Evolutionary conservation across 2,113 vertebrate species (phyloP).

Genomic region (Cariama cristata): DNA sequence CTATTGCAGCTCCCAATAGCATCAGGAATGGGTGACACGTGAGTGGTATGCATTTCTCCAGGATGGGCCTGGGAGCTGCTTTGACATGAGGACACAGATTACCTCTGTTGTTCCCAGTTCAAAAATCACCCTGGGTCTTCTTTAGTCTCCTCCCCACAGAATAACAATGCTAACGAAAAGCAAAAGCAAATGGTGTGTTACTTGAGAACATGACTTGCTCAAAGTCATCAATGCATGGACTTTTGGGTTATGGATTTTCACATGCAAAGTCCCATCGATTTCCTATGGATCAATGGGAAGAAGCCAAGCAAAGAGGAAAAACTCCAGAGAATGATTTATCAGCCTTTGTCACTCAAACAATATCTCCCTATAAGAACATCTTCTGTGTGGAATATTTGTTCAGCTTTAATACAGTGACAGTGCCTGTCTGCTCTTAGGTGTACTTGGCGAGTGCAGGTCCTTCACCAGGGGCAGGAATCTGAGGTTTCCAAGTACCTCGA

Average conservation of each 20-base stretch:
- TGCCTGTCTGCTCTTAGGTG: not conserved
- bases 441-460: not conserved
- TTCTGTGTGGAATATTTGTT: not conserved
- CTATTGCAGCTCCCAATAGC: not conserved
- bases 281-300: constrained; percentile 34
- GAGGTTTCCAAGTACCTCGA: not conserved
- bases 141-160: not conserved
- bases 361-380: not conserved
- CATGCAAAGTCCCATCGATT: not conserved
- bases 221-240: constrained; percentile 4
- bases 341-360: constrained; percentile 15
- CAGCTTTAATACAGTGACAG: not conserved
- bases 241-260: constrained; percentile 46
- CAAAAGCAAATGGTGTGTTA: not conserved
- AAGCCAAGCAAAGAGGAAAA: constrained; percentile 39
- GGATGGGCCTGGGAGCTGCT: not conserved
- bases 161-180: not conserved
- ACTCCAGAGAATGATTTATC: constrained; percentile 44
- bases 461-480: not conserved
- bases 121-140: not conserved
- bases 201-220: not conserved
- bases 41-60: not conserved
- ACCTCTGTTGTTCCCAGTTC: not conserved
- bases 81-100: not conserved
- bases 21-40: accelerated